phyloP scores from a whole-genome alignment of 1,140 invertebrate genomes.

The Drosophila leontia region DNA sequence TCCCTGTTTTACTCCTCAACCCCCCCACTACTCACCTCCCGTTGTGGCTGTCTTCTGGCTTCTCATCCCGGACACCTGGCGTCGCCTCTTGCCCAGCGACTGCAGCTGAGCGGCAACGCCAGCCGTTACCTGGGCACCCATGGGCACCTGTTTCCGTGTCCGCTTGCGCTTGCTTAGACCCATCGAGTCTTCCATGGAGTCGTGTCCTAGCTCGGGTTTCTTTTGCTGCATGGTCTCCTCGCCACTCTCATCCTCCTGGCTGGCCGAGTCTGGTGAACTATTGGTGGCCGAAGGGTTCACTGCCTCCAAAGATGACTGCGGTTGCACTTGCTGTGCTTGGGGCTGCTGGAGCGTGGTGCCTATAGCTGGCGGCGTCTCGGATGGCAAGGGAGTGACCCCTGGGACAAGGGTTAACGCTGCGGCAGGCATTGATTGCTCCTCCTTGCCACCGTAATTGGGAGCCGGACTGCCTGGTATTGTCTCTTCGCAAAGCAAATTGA shows the following conservation, averaged over 20 bases:
- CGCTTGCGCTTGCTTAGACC: slow-evolving; percentile 85
- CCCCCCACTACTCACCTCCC: slow-evolving; percentile 57
- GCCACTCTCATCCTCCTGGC: slow-evolving; percentile 82
- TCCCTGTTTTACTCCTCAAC: neutral
- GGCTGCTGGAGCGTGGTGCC: neutral
- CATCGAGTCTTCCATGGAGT: slow-evolving; percentile 14
- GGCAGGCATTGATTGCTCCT: slow-evolving; percentile 33
- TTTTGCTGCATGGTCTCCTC: slow-evolving; percentile 69
- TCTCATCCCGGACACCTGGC: slow-evolving; percentile 52
- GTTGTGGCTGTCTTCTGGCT: slow-evolving; percentile 52
- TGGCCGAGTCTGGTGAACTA: slow-evolving; percentile 79
- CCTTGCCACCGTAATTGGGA: slow-evolving; percentile 86
- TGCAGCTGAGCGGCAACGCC: slow-evolving; percentile 56
- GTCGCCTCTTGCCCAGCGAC: slow-evolving; percentile 61
- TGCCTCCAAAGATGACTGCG: neutral
- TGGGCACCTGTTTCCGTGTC: slow-evolving; percentile 84
- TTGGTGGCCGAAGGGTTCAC: slow-evolving; percentile 39
- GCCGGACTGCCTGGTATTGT: slow-evolving; percentile 95
- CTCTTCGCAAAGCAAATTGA: slow-evolving; percentile 93
- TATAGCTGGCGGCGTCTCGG: slow-evolving; percentile 39
- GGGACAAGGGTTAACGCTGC: slow-evolving; percentile 31
- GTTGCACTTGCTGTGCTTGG: neutral
- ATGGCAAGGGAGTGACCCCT: slow-evolving; percentile 48
- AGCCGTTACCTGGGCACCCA: slow-evolving; percentile 25
- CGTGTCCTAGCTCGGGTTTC: slow-evolving; percentile 42